Percentiles rank a stretch among this genome's conserved stretches.
These are phyloP conservation scores for Argyrosomus regius DNA, from an alignment of 2,797 vertebrate species.

Conservation along the genomic window DNA sequence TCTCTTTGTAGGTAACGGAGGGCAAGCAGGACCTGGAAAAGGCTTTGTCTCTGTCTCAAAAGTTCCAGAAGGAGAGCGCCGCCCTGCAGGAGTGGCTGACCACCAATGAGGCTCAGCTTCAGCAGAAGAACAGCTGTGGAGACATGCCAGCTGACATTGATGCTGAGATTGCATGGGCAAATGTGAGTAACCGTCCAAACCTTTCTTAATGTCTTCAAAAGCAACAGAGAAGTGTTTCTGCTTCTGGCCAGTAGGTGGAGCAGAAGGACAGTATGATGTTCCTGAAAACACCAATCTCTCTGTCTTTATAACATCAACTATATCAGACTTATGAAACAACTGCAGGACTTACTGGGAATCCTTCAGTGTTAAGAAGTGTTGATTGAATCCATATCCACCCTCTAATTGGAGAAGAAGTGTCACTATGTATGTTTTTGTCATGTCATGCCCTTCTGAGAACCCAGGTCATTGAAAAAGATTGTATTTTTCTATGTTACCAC, in stretches of 20 bases:
- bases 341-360: not conserved
- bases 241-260: conserved; percentile 58
- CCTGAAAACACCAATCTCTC: not conserved
- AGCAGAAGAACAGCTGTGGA: conserved; percentile 90
- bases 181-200: conserved; percentile 85
- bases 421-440: not conserved
- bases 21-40: conserved; percentile 97
- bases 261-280: conserved; percentile 9
- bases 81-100: conserved; percentile 92
- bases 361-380: not conserved
- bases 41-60: conserved; percentile 90
- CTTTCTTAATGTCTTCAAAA: not conserved
- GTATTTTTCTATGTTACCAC: not conserved
- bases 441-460: not conserved
- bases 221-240: not conserved
- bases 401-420: not conserved
- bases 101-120: conserved; percentile 86
- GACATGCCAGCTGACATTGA: conserved; percentile 92
- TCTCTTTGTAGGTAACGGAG: conserved; percentile 90
- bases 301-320: not conserved
- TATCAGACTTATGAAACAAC: not conserved
- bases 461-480: conserved; percentile 2
- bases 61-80: conserved; percentile 89
- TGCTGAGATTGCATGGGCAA: conserved; percentile 93
- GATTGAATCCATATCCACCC: not conserved